A percentile compares a stretch with the other conserved stretches of the same genome.
These are phyloP conservation scores for Danaus plexippus DNA, from an alignment of 1,140 invertebrate genomes.

Conservation along the genomic window DNA sequence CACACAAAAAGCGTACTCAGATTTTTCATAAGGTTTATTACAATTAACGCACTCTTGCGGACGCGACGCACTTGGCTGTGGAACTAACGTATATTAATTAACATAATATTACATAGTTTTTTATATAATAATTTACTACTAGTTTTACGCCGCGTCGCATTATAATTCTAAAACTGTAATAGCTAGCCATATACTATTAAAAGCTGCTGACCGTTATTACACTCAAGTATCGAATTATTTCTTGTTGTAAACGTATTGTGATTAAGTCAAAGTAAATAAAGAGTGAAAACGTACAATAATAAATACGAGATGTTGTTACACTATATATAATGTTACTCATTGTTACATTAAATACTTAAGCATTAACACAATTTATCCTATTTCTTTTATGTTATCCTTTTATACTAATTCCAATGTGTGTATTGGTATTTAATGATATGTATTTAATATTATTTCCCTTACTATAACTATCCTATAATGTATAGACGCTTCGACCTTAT, in stretches of 20 bases:
- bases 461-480: constrained; percentile 12
- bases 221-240: constrained; percentile 44
- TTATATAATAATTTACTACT: constrained; percentile 15
- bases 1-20: constrained; percentile 50
- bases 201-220: constrained; percentile 21
- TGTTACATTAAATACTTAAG: constrained; percentile 60
- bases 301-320: constrained; percentile 56
- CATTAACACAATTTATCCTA: constrained; percentile 48
- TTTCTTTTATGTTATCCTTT: constrained; percentile 53
- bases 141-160: constrained; percentile 5
- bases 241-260: constrained; percentile 53
- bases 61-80: constrained; percentile 54
- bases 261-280: constrained; percentile 48
- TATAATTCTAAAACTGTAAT: constrained; percentile 12
- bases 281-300: constrained; percentile 67
- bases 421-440: constrained; percentile 17
- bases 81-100: constrained; percentile 25
- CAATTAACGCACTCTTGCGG: constrained; percentile 33
- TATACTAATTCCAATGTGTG: constrained; percentile 22
- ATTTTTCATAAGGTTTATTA: constrained; percentile 16
- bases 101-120: constrained; percentile 15
- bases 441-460: constrained; percentile 8
- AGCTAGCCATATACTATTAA: constrained; percentile 13
- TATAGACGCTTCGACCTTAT: background rate
- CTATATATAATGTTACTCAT: constrained; percentile 60